A percentile compares a stretch with the other conserved stretches of the same genome.
These are phyloP conservation scores for Austrofundulus limnaeus DNA, from an alignment of 2,113 vertebrate species.

Conservation along the genomic window DNA sequence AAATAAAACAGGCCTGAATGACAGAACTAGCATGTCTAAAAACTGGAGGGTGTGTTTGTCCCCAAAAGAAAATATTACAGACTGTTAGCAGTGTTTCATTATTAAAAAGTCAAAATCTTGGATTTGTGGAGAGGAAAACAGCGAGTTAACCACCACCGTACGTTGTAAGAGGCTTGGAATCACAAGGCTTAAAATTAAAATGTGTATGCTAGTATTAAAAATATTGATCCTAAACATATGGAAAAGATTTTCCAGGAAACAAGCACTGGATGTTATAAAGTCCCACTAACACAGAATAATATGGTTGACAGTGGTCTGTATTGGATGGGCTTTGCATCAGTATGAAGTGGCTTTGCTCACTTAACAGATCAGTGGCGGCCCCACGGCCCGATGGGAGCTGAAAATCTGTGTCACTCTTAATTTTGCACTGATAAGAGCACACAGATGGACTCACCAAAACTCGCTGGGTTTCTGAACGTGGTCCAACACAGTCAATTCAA, in stretches of 20 bases:
- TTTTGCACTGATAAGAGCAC: conserved; percentile 27
- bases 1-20: not conserved
- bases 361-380: not conserved
- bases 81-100: not conserved
- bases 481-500: conserved; percentile 30
- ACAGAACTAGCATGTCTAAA: not conserved
- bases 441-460: conserved; percentile 55
- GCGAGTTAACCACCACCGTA: not conserved
- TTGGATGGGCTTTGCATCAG: not conserved
- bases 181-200: not conserved
- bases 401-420: conserved; percentile 37
- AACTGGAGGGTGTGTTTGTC: not conserved
- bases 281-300: not conserved
- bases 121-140: not conserved
- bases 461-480: conserved; percentile 17
- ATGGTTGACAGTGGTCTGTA: not conserved
- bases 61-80: not conserved
- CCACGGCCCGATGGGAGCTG: not conserved
- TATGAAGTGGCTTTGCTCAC: not conserved
- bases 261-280: no score
- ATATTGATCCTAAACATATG: not conserved
- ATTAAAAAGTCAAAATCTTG: not conserved
- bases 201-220: not conserved
- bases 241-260: not conserved
- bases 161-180: not conserved